A percentile compares a stretch with the other conserved stretches of the same genome.
Evolutionary conservation across 2,113 vertebrate species (phyloP).

Genomic region (Mustelus asterias): DNA sequence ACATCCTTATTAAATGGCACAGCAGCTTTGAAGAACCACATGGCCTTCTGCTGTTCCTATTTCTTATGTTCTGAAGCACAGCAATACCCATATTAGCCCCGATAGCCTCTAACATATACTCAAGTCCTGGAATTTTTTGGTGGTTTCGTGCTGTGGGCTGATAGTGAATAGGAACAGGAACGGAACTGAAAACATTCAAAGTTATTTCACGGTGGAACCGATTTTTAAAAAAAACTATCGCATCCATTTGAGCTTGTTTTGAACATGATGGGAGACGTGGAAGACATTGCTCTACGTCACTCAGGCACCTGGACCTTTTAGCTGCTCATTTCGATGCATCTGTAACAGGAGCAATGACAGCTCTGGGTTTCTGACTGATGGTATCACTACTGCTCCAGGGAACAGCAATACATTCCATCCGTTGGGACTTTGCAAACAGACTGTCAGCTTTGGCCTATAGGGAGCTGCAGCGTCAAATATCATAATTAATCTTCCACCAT

Average conservation of each 20-base stretch:
- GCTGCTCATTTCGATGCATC: not conserved
- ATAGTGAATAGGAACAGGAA: not conserved
- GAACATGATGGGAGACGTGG: not conserved
- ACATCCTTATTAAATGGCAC: not conserved
- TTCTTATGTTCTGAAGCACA: not conserved
- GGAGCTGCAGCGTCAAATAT: conserved; percentile 7
- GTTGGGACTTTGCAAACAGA: conserved; percentile 6
- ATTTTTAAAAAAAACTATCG: not conserved
- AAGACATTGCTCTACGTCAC: not conserved
- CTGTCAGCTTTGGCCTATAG: not conserved
- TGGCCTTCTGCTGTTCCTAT: not conserved
- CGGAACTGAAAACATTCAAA: not conserved
- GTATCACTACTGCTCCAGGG: not conserved
- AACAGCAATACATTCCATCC: not conserved
- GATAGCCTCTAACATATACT: not conserved
- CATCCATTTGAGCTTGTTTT: not conserved
- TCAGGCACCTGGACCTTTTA: not conserved
- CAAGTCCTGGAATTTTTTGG: not conserved
- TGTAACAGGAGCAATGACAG: not conserved
- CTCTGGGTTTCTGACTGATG: not conserved
- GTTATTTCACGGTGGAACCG: not conserved
- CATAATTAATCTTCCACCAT: not conserved
- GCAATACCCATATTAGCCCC: not conserved
- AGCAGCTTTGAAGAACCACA: not conserved
- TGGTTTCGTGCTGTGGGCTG: not conserved